Conservation (phyloP, 2,113 vertebrate species). For the Scalopus aquaticus region DNA sequence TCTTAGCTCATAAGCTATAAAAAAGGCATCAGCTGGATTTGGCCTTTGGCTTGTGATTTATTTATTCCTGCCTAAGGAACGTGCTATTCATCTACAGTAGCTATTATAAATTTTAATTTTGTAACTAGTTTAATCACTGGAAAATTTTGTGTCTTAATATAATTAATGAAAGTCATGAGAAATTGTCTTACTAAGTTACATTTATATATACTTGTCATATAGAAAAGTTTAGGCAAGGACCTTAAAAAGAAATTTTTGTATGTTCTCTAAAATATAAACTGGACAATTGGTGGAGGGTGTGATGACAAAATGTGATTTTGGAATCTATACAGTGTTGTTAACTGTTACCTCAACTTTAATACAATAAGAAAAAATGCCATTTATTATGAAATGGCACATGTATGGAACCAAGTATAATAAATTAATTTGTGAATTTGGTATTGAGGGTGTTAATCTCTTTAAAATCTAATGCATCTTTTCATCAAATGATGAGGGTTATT, state of each 20-base stretch:
- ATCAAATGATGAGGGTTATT: background rate
- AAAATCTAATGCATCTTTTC: background rate
- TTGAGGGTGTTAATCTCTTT: background rate
- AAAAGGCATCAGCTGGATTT: background rate
- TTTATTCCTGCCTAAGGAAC: background rate
- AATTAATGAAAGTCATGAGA: background rate
- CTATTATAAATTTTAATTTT: background rate
- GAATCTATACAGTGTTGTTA: too few species aligned
- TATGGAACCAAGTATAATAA: background rate
- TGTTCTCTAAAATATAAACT: background rate
- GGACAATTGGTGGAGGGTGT: too few species aligned
- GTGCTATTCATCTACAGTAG: background rate
- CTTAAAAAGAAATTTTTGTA: background rate
- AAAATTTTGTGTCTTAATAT: background rate
- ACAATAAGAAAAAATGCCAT: background rate
- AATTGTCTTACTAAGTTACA: background rate
- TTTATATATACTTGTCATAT: background rate
- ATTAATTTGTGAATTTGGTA: background rate
- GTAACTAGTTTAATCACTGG: background rate
- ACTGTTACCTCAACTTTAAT: too few species aligned
- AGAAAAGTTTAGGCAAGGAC: background rate
- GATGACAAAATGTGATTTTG: too few species aligned
- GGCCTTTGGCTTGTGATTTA: background rate
- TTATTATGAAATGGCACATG: background rate
- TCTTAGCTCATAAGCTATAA: background rate